These are phyloP conservation scores for Nycticorax nycticorax DNA, from an alignment of 2,113 vertebrate species.

Conservation along the genomic window DNA sequence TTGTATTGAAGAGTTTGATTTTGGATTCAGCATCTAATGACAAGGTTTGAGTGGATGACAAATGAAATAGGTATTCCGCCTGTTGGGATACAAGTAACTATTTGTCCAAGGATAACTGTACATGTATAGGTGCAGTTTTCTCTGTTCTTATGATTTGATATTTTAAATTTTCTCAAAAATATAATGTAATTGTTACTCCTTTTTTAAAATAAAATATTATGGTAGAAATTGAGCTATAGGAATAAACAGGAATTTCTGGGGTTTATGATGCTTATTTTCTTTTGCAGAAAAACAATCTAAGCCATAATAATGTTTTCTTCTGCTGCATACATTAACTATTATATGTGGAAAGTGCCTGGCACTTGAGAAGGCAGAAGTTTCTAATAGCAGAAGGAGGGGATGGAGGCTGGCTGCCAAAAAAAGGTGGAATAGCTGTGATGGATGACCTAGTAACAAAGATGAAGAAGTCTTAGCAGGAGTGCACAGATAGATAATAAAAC, in stretches of 20 bases:
- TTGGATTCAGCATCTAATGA: not conserved
- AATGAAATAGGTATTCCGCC: not conserved
- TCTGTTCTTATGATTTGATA: not conserved
- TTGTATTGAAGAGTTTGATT: not conserved
- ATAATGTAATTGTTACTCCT: not conserved
- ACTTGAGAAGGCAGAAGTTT: not conserved
- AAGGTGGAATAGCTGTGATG: slow-evolving; percentile 31
- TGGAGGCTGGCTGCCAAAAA: not conserved
- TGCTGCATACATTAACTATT: not conserved
- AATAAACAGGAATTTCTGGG: not conserved
- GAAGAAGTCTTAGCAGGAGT: slow-evolving; percentile 38
- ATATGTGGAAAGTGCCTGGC: not conserved
- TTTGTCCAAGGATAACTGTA: not conserved
- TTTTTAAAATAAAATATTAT: not conserved
- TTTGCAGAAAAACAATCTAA: not conserved
- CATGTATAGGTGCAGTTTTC: not conserved
- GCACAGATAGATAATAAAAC: slow-evolving; percentile 16
- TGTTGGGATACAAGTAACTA: not conserved
- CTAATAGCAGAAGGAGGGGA: slow-evolving; percentile 18
- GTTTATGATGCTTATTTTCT: not conserved
- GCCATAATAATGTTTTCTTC: not conserved
- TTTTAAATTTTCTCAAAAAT: not conserved
- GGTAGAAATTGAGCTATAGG: not conserved
- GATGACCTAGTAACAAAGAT: slow-evolving; percentile 57
- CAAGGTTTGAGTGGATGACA: not conserved